Conservation (phyloP, 2,888 invertebrate genomes). For the Andrena hattorfiana region DNA sequence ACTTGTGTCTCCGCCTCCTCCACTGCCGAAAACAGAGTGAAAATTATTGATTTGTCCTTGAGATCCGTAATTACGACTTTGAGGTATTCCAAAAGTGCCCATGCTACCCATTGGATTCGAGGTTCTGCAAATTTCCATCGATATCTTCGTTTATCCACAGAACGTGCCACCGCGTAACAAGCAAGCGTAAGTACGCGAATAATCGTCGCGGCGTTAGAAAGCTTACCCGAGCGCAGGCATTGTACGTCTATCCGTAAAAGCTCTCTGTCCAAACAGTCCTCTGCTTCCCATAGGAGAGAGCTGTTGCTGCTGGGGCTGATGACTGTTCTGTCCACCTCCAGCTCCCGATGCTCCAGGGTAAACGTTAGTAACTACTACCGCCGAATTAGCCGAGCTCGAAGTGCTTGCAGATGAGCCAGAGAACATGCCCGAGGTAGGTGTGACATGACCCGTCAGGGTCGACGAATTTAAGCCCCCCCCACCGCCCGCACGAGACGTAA, state of each 20-base stretch:
- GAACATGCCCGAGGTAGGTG: conserved; percentile 89
- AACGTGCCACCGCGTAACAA: conserved; percentile 34
- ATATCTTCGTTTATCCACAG: conserved; percentile 67
- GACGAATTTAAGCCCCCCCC: conserved; percentile 87
- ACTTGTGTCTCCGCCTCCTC: conserved; percentile 90
- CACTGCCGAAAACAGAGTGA: conserved; percentile 92
- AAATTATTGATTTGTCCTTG: conserved; percentile 87
- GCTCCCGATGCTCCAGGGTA: conserved; percentile 82
- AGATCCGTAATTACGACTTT: conserved; percentile 86
- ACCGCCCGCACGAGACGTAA: conserved; percentile 89
- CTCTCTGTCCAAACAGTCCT: conserved; percentile 92
- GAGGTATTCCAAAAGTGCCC: conserved; percentile 89
- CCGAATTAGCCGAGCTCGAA: conserved; percentile 81
- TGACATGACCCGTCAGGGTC: conserved; percentile 91
- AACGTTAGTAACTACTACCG: conserved; percentile 83
- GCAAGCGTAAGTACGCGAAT: neutral
- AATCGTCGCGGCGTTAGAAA: conserved; percentile 15
- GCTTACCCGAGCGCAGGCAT: conserved; percentile 87
- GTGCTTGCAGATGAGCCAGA: conserved; percentile 85
- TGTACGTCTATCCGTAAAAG: conserved; percentile 91
- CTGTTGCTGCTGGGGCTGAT: conserved; percentile 86
- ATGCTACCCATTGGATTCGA: conserved; percentile 87
- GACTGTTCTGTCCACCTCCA: conserved; percentile 84
- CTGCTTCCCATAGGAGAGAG: conserved; percentile 87
- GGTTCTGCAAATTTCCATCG: conserved; percentile 84